A percentile compares a stretch with the other conserved stretches of the same genome.
Evolutionary conservation across 2,113 vertebrate species (phyloP).

Genomic region (Phasianus colchicus): DNA sequence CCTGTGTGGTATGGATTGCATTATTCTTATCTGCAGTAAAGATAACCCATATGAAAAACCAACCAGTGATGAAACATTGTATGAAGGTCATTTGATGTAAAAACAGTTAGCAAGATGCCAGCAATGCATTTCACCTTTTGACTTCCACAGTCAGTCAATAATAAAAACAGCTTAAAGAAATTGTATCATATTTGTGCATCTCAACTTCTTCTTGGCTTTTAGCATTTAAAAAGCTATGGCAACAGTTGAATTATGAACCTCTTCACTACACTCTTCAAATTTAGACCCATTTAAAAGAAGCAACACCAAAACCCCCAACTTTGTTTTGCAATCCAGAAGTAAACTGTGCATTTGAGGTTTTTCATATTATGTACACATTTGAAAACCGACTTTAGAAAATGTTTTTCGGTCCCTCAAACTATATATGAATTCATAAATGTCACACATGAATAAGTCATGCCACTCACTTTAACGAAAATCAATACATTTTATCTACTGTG

Average conservation of each 20-base stretch:
- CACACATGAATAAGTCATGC: not conserved
- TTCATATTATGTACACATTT: not conserved
- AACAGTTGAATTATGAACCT: not conserved
- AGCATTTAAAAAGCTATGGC: not conserved
- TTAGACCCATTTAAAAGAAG: not conserved
- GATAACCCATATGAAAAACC: not conserved
- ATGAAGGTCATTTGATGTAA: not conserved
- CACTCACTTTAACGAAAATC: not conserved
- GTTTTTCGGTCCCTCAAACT: not conserved
- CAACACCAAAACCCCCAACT: not conserved
- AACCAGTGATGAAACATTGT: not conserved
- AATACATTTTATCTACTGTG: not conserved
- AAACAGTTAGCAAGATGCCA: not conserved
- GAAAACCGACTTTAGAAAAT: not conserved
- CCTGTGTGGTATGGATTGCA: not conserved
- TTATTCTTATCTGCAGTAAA: not conserved
- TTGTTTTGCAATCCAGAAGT: not conserved
- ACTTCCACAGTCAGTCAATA: not conserved
- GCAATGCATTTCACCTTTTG: not conserved
- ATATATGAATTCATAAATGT: not conserved
- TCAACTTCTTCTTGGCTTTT: not conserved
- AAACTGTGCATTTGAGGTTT: not conserved
- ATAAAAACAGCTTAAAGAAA: not conserved
- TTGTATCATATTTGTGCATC: not conserved
- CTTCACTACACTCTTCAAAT: not conserved